These are phyloP conservation scores for Antheraea pernyi DNA, from an alignment of 1,140 invertebrate genomes.

Conservation along the genomic window DNA sequence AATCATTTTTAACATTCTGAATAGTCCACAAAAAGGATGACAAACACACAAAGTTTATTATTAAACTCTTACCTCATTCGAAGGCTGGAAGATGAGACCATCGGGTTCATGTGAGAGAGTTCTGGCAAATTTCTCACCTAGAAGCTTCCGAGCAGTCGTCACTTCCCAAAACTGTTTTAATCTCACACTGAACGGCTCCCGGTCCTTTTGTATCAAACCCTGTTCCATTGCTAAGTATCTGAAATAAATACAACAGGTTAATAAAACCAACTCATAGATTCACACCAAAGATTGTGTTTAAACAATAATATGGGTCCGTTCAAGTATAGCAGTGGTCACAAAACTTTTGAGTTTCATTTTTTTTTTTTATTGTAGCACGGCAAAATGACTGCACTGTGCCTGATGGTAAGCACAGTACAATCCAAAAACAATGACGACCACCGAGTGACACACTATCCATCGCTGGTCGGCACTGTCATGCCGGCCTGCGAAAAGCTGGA, in stretches of 20 bases:
- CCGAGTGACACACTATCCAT: no score
- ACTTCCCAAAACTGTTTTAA: constrained; percentile 95
- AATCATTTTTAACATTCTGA: not conserved
- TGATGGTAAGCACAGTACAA: no score
- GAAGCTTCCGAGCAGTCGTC: constrained; percentile 82
- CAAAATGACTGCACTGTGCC: no score
- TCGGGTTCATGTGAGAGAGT: constrained; percentile 96
- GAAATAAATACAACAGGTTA: constrained; percentile 43
- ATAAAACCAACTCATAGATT: no score
- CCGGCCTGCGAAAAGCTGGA: no score
- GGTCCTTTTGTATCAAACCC: constrained; percentile 86
- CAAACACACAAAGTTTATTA: not conserved
- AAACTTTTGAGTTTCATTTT: no score
- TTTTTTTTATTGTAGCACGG: no score
- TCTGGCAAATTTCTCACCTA: constrained; percentile 92
- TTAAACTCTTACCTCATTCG: constrained; percentile 81
- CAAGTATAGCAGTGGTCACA: no score
- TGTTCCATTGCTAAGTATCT: constrained; percentile 85
- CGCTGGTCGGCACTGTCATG: no score
- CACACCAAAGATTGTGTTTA: no score
- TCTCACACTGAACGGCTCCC: constrained; percentile 93
- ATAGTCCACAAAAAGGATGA: not conserved
- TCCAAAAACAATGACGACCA: no score
- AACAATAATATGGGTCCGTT: no score
- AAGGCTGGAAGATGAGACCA: constrained; percentile 98